Base-by-base conservation (phyloP, 2,888 invertebrate species). In the Macrosiphum euphorbiae region DNA sequence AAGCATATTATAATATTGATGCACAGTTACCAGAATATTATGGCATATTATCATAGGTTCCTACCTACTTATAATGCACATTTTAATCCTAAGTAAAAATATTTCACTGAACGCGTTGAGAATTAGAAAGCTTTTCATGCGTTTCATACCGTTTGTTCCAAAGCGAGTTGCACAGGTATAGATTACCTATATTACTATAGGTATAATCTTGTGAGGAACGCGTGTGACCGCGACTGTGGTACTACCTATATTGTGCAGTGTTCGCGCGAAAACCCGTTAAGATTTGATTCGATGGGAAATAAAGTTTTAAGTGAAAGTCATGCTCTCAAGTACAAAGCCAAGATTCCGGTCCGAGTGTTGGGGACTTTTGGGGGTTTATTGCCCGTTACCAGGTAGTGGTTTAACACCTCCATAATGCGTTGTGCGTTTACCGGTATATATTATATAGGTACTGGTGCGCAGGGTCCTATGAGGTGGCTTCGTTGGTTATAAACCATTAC, bases 321-420 rank as follows among this genome's bases (percentile, higher is more conserved):
- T n/a, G 67, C 3, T 89, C 3, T 89, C 41, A 89, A 89, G 58
- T 20, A 61, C 44, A 61, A 89, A 90, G 89, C 44, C 47, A 67
- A 67, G 89, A 90, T 90, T 90, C n/a, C 61, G 47, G 67, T 47
- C n/a, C n/a, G 44, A 90, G 89, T 61, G 61, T 90, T n/a, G n/a
- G 13, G 20, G 89, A 90, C 44, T 90, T 55, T 90, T 91, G 10
- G 26, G 84, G 78, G 91, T 91, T 84, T 84, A 91, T 91, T 84
- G 52, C 41, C 52, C 35, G 52, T 89, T 90, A 90, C 89, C 47
- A n/a, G 91, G 91, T 91, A 91, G 84, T 91, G 28, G 91, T 84
- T 84, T 84, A 91, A 91, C 84, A 84, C 84, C 91, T 91, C 10
- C 52, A 28, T 91, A 91, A 91, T 91, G 91, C 55, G 91, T 91